phyloP scores from a whole-genome alignment of 2,113 vertebrate genomes.

The Phaethon lepturus region DNA sequence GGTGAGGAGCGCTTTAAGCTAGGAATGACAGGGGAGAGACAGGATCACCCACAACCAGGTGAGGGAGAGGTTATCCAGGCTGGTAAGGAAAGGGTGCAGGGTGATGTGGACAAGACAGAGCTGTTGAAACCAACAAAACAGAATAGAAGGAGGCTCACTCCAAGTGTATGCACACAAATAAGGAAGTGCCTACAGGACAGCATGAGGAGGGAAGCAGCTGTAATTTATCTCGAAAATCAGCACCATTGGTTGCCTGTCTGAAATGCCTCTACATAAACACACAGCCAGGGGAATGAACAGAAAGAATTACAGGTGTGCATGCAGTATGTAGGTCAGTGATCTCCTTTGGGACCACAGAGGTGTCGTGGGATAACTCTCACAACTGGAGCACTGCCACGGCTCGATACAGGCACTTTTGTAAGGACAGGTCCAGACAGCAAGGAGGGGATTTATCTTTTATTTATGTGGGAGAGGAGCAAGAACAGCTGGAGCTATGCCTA shows the following conservation, averaged over 20 bases:
- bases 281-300: background rate
- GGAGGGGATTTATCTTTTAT: background rate
- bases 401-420: background rate
- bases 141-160: background rate
- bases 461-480: background rate
- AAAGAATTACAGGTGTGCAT: background rate
- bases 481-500: background rate
- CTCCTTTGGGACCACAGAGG: background rate
- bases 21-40: background rate
- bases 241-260: background rate
- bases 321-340: background rate
- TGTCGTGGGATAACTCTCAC: background rate
- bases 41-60: background rate
- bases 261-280: background rate
- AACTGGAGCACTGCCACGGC: background rate
- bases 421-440: background rate
- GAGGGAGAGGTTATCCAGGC: background rate
- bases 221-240: background rate
- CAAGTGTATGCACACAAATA: background rate
- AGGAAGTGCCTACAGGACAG: background rate
- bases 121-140: background rate
- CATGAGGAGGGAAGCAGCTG: background rate
- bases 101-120: background rate
- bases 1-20: background rate
- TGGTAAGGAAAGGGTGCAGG: background rate